These are phyloP conservation scores for Leptopilina syphax DNA, from an alignment of 2,888 invertebrate species.

Conservation along the genomic window DNA sequence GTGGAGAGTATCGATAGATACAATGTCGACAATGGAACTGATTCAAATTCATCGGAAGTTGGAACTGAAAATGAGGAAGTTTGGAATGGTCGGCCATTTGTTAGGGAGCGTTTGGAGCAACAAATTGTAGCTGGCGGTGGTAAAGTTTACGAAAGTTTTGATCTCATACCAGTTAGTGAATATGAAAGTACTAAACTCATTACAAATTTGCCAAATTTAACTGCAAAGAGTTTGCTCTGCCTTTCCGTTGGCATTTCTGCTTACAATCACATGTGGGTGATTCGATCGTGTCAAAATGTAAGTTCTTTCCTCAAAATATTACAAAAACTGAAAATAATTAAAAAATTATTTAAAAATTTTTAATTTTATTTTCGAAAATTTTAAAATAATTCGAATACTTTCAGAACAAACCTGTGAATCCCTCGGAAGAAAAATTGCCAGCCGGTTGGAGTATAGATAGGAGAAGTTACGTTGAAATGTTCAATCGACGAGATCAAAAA, in stretches of 20 bases:
- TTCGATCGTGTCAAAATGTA: slow-evolving; percentile 79
- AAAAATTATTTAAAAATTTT: too few relatives aligned
- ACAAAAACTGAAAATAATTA: too few relatives aligned
- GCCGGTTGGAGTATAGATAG: slow-evolving; percentile 81
- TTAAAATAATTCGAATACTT: slow-evolving; percentile 17
- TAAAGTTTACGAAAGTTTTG: slow-evolving; percentile 79
- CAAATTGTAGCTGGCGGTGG: slow-evolving; percentile 83
- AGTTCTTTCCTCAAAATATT: background rate
- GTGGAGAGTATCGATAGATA: slow-evolving; percentile 67
- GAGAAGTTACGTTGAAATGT: slow-evolving; percentile 76
- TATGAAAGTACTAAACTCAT: slow-evolving; percentile 81
- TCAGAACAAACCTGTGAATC: slow-evolving; percentile 73
- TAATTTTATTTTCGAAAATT: too few relatives aligned
- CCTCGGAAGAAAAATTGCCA: slow-evolving; percentile 79
- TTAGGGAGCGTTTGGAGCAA: slow-evolving; percentile 80
- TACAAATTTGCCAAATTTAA: slow-evolving; percentile 85
- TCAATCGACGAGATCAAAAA: slow-evolving; percentile 64
- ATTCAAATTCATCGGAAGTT: slow-evolving; percentile 68
- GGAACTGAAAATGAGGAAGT: slow-evolving; percentile 80
- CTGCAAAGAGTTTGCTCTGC: slow-evolving; percentile 86
- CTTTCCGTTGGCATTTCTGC: slow-evolving; percentile 82
- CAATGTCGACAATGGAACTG: slow-evolving; percentile 66
- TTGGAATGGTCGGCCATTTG: slow-evolving; percentile 78
- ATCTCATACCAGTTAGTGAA: slow-evolving; percentile 79
- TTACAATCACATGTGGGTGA: slow-evolving; percentile 85